Evolutionary conservation across 2,113 vertebrate species (phyloP).

Genomic region (Pelecanus crispus): DNA sequence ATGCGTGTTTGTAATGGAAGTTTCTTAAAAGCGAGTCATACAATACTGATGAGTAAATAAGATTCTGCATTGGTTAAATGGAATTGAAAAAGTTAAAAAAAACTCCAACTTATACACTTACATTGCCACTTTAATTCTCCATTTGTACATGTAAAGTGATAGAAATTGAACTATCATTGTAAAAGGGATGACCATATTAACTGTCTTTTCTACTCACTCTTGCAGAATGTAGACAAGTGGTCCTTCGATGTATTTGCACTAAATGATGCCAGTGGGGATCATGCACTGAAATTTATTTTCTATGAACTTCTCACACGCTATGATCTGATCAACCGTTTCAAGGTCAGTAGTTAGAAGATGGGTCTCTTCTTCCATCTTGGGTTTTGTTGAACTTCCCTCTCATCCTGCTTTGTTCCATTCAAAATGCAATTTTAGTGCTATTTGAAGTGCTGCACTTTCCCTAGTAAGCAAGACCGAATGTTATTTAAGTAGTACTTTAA

Average conservation of each 20-base stretch:
- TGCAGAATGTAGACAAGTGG: slow-evolving; percentile 94
- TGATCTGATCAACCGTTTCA: slow-evolving; percentile 95
- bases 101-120: not conserved
- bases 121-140: not conserved
- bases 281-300: slow-evolving; percentile 97
- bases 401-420: not conserved
- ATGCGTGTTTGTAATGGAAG: not conserved
- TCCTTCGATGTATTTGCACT: slow-evolving; percentile 96
- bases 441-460: not conserved
- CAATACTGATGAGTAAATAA: not conserved
- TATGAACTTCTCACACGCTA: slow-evolving; percentile 97
- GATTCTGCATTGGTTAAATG: not conserved
- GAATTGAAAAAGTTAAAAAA: not conserved
- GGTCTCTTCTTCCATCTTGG: not conserved
- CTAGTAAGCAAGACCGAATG: not conserved
- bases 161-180: not conserved
- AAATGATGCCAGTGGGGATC: slow-evolving; percentile 93
- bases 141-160: not conserved
- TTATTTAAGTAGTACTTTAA: not conserved
- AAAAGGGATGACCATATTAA: not conserved
- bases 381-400: not conserved
- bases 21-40: not conserved
- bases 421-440: not conserved
- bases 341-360: slow-evolving; percentile 76
- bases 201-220: not conserved